Percentiles rank a stretch among this genome's conserved stretches.
Conservation (phyloP, 1,140 invertebrate species). For the Coboldia fuscipes region DNA sequence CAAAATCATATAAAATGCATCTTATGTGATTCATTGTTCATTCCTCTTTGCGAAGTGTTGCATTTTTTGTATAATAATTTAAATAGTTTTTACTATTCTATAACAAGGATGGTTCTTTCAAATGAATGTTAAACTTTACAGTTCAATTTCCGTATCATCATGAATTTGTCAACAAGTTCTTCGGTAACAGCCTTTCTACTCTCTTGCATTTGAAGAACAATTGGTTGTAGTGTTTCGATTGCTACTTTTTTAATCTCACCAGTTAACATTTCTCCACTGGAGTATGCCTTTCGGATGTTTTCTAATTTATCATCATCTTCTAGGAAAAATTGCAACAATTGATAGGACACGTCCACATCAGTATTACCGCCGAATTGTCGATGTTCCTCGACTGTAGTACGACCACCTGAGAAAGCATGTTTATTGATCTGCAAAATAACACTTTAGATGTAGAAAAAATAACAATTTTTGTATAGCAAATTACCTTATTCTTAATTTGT, state of each 20-base stretch:
- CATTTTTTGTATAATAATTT: too few relatives aligned
- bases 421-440: constrained; percentile 65
- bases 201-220: constrained; percentile 68
- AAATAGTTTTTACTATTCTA: too few relatives aligned
- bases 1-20: too few relatives aligned
- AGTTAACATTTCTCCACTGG: constrained; percentile 74
- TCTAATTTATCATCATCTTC: constrained; percentile 83
- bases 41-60: too few relatives aligned
- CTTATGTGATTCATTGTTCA: too few relatives aligned
- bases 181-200: constrained; percentile 63
- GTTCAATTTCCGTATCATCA: constrained; percentile 62
- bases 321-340: constrained; percentile 89
- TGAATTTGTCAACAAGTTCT: constrained; percentile 63
- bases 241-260: constrained; percentile 88
- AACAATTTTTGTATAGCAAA: not conserved
- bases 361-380: constrained; percentile 79
- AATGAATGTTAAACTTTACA: too few relatives aligned
- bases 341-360: constrained; percentile 87
- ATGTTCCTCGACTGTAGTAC: constrained; percentile 84
- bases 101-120: too few relatives aligned
- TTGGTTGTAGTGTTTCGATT: constrained; percentile 50
- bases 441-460: not conserved
- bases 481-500: constrained; percentile 90
- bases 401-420: constrained; percentile 96
- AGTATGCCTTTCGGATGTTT: constrained; percentile 63